These are phyloP conservation scores for Caracal caracal DNA, from an alignment of 2,113 vertebrate genomes.

Conservation along the genomic window DNA sequence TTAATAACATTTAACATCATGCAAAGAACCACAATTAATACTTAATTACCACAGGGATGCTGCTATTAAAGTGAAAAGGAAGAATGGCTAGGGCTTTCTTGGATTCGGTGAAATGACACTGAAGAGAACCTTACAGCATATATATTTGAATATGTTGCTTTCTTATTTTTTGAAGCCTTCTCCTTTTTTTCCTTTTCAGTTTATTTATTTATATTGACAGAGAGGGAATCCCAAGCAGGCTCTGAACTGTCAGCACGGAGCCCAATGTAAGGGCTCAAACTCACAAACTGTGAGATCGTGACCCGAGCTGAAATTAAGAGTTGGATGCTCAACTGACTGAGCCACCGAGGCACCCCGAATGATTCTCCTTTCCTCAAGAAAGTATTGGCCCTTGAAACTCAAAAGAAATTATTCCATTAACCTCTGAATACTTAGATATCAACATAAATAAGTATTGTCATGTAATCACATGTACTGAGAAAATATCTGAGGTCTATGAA, in stretches of 20 bases:
- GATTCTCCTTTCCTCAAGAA: neutral
- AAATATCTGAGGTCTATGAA: neutral
- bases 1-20: neutral
- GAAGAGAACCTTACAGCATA: neutral
- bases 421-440: slow-evolving; percentile 25
- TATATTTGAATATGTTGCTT: neutral
- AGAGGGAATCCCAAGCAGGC: no score
- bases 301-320: no score
- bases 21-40: neutral
- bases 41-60: neutral
- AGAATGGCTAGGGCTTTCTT: neutral
- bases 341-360: no score
- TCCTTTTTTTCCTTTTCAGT: neutral
- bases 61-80: neutral
- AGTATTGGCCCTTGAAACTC: neutral
- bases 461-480: neutral
- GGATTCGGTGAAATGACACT: neutral
- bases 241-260: no score
- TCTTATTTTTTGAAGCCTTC: neutral
- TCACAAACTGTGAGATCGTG: no score
- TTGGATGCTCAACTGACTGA: no score
- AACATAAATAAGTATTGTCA: slow-evolving; percentile 44
- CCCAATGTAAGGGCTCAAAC: no score
- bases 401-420: slow-evolving; percentile 43
- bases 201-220: no score